Conservation (phyloP, 2,113 vertebrate species). For the Camelus dromedarius region DNA sequence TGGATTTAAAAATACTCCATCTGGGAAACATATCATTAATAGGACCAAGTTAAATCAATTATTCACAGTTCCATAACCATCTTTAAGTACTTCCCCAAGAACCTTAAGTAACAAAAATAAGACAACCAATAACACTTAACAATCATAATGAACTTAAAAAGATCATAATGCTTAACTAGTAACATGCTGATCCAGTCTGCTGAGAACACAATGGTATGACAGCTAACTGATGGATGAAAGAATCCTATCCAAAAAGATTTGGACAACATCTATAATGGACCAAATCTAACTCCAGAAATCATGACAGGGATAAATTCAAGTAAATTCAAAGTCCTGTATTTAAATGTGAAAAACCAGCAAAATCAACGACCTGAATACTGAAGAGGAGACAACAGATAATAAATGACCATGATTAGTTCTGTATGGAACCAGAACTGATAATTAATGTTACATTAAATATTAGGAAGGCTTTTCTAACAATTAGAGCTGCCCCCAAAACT, state of each 20-base stretch:
- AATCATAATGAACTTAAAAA: not conserved
- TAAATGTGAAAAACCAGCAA: not conserved
- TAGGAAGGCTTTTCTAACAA: not conserved
- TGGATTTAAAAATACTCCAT: conserved; percentile 1
- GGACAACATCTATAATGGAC: not conserved
- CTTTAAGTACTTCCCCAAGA: not conserved
- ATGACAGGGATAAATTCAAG: not conserved
- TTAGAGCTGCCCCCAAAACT: not conserved
- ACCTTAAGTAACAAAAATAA: conserved; percentile 17
- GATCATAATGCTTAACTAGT: not conserved
- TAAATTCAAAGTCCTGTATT: not conserved
- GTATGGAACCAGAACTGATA: not conserved
- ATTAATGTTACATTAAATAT: not conserved
- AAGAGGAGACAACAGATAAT: not conserved
- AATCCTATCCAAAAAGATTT: not conserved
- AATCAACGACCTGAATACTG: not conserved
- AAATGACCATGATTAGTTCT: not conserved
- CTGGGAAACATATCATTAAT: conserved; percentile 10
- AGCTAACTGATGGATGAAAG: not conserved
- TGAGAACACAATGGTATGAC: not conserved
- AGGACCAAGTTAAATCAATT: conserved; percentile 3
- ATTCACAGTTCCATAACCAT: not conserved
- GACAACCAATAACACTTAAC: conserved; percentile 4
- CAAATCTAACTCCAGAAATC: conserved; percentile 42
- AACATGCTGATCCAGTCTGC: not conserved